A percentile compares a stretch with the other conserved stretches of the same genome.
Conservation (phyloP, 2,888 invertebrate species). For the Pristionchus japonicus region DNA sequence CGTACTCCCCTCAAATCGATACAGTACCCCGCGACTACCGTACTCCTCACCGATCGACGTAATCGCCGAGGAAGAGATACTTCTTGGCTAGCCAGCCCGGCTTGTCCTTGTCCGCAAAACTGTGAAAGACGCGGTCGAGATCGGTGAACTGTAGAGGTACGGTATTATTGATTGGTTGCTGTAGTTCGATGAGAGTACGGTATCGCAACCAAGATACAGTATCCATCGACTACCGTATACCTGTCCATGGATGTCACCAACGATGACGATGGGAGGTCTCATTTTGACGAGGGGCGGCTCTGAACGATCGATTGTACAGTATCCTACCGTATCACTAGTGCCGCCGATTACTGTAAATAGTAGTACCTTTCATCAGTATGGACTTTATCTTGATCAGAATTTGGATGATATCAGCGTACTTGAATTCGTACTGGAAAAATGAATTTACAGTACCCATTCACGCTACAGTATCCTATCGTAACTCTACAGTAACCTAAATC, state of each 20-base stretch:
- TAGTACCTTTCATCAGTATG: background rate
- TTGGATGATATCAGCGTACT: background rate
- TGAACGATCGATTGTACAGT: background rate
- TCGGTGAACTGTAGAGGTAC: background rate
- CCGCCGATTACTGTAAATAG: background rate
- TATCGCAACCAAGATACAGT: background rate
- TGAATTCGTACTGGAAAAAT: background rate
- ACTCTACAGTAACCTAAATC: background rate
- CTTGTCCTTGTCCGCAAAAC: background rate
- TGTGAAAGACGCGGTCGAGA: background rate
- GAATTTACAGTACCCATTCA: no score
- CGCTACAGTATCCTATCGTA: background rate
- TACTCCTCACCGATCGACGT: constrained; percentile 24
- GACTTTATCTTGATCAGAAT: background rate
- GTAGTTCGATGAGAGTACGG: background rate
- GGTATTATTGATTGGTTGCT: background rate
- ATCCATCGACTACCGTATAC: background rate
- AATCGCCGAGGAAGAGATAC: background rate
- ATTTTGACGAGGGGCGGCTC: background rate
- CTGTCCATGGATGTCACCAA: constrained; percentile 34
- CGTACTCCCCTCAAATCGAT: no score
- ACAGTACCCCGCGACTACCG: background rate
- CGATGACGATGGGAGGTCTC: background rate
- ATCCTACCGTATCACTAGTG: background rate
- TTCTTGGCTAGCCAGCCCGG: background rate